Percentiles rank a stretch among this genome's conserved stretches.
phyloP scores from a whole-genome alignment of 2,113 vertebrate genomes.

The Scomber colias region DNA sequence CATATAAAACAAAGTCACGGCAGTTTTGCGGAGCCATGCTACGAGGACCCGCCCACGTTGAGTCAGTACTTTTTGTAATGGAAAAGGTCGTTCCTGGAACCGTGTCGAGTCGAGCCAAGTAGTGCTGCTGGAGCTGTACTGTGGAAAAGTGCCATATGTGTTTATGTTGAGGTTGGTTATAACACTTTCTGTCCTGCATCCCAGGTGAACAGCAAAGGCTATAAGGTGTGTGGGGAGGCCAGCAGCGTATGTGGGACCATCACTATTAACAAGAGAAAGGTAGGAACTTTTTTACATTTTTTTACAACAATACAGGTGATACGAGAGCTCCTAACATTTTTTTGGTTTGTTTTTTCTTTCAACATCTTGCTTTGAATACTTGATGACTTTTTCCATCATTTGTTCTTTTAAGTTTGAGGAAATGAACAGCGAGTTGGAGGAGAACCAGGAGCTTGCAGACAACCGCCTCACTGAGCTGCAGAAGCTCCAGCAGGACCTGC shows the following conservation, averaged over 20 bases:
- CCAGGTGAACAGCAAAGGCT: conserved; percentile 98
- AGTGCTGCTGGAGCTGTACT: no score
- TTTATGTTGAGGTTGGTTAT: not conserved
- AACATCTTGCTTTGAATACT: not conserved
- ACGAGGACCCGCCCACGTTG: no score
- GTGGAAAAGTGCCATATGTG: not conserved
- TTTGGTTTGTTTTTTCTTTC: not conserved
- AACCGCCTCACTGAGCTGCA: conserved; percentile 93
- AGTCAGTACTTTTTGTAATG: no score
- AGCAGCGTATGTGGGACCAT: conserved; percentile 97
- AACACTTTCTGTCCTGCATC: conserved; percentile 8
- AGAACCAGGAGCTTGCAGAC: conserved; percentile 94
- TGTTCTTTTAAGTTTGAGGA: conserved; percentile 89
- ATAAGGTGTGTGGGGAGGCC: conserved; percentile 96
- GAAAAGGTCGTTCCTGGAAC: no score
- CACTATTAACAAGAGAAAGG: conserved; percentile 97
- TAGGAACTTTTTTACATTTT: conserved; percentile 49
- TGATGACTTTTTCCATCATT: not conserved
- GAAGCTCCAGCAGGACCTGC: conserved; percentile 93
- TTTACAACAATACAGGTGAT: not conserved
- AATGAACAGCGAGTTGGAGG: conserved; percentile 96
- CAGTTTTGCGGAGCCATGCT: no score
- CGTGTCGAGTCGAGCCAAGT: no score
- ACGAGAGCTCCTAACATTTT: not conserved
- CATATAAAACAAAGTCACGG: no score